Percentiles rank a stretch among this genome's conserved stretches.
Conservation (phyloP, 2,888 invertebrate species). For the Pyralis farinalis region DNA sequence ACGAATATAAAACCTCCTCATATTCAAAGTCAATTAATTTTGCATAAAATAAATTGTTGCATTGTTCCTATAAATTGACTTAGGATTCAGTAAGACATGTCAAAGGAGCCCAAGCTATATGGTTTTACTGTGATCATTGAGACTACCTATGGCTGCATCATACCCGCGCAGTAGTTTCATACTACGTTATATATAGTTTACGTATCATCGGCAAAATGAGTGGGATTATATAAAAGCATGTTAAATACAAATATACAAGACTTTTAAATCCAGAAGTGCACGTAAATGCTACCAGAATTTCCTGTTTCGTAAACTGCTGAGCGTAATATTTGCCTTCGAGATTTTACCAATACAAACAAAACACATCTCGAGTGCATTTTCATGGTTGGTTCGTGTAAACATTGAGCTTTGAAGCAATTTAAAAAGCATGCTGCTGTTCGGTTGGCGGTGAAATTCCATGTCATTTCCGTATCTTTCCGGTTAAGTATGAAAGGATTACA, state of each 20-base stretch:
- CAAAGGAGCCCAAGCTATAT: too few relatives aligned
- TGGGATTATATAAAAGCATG: too few relatives aligned
- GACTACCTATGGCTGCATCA: too few relatives aligned
- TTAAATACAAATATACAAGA: background rate
- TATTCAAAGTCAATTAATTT: too few relatives aligned
- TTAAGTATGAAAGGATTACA: background rate
- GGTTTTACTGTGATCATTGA: too few relatives aligned
- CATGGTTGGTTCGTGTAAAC: constrained; percentile 27
- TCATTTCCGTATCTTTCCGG: background rate
- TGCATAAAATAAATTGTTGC: too few relatives aligned
- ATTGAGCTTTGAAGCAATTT: constrained; percentile 24
- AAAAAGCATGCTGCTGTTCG: constrained; percentile 14
- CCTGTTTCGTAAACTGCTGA: constrained; percentile 27
- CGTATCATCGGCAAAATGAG: too few relatives aligned
- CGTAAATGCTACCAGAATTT: background rate
- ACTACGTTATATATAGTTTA: too few relatives aligned
- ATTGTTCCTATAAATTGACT: too few relatives aligned
- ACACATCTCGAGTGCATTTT: constrained; percentile 37
- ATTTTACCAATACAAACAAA: constrained; percentile 42
- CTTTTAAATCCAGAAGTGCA: background rate
- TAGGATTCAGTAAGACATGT: too few relatives aligned
- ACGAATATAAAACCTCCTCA: too few relatives aligned
- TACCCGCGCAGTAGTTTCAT: too few relatives aligned
- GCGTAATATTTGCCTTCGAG: constrained; percentile 39
- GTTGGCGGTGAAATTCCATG: background rate